A percentile compares a stretch with the other conserved stretches of the same genome.
These are phyloP conservation scores for Trichacis sp. DNA, from an alignment of 2,888 invertebrate species.

Conservation along the genomic window DNA sequence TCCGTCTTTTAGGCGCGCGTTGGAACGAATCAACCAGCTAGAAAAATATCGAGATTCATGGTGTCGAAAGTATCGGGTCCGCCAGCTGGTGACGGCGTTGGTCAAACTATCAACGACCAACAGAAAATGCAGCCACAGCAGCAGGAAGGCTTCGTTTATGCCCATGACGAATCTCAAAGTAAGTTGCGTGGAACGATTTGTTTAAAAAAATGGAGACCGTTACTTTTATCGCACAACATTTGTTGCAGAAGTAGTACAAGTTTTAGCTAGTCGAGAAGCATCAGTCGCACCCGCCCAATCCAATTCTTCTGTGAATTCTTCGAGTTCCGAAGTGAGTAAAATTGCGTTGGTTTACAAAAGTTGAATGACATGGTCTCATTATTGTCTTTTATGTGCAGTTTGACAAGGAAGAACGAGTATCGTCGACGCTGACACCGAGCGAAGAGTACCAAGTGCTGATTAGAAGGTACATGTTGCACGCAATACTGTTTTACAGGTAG, in stretches of 20 bases:
- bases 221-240: no score
- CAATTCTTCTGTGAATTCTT: slow-evolving; percentile 37
- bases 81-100: slow-evolving; percentile 46
- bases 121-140: slow-evolving; percentile 21
- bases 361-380: no score
- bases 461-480: slow-evolving; percentile 61
- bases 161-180: slow-evolving; percentile 33
- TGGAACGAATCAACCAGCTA: slow-evolving; percentile 68
- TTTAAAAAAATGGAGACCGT: no score
- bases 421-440: slow-evolving; percentile 61
- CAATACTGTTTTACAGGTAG: no score
- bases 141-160: slow-evolving; percentile 12
- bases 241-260: slow-evolving; percentile 44
- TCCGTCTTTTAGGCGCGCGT: slow-evolving; percentile 43
- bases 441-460: slow-evolving; percentile 67
- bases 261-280: slow-evolving; percentile 60
- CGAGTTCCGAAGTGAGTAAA: slow-evolving; percentile 53
- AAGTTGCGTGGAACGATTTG: no score
- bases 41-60: slow-evolving; percentile 85
- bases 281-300: slow-evolving; percentile 58
- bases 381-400: no score
- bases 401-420: slow-evolving; percentile 61
- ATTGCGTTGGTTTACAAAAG: no score
- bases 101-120: slow-evolving; percentile 34
- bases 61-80: slow-evolving; percentile 71